Evolutionary conservation across 1,140 invertebrate genomes (phyloP), one percentile per base, ranked within the genome.

Genomic region (Solenopsis invicta): DNA sequence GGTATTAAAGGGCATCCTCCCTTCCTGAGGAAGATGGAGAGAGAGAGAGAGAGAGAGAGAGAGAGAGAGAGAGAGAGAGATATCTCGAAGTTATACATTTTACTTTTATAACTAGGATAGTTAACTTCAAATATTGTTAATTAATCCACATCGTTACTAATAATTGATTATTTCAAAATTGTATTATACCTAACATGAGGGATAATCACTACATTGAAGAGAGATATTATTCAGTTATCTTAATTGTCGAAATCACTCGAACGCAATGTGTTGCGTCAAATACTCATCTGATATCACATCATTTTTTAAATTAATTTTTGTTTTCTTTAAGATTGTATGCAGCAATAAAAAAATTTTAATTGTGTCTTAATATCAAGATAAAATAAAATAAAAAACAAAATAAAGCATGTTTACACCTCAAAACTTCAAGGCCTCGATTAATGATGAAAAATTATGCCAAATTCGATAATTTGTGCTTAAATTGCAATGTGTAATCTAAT

Each of bases 121-220:
- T 37, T 50, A 9, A 21, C 45, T 50, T 54, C n/a, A 67, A 64
- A 52, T 45, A 13, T 62, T 56, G 16, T 61, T 62, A 59, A 52
- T n/a, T 76, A 10, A 21, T 37, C 34, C 6, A 37, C 18, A 41
- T 24, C n/a, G 21, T 50, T 71, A 50, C 18, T 9, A 77, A 62
- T 77, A 77, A 76, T 61, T 45, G 48, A 29, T 75, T 21, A n/a
- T 50, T 64, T 29, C 8, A 13, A 64, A 78, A 78, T 62, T 18
- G 21, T 1, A 61, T 12, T 16, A 76, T 3, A 1, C 29, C 8
- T 29, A n/a, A 29, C 9, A 34, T 45, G 1, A 64, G 5, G 48
- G 9, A 78, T 50, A 78, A 78, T 66, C 18, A 21, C 1, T 48
- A 21, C 2, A 12, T 4, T 10, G 13, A 24, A 62, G 29, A 29